These are phyloP conservation scores for Poeciliopsis turneri DNA, from an alignment of 2,797 vertebrate species.

Conservation along the genomic window DNA sequence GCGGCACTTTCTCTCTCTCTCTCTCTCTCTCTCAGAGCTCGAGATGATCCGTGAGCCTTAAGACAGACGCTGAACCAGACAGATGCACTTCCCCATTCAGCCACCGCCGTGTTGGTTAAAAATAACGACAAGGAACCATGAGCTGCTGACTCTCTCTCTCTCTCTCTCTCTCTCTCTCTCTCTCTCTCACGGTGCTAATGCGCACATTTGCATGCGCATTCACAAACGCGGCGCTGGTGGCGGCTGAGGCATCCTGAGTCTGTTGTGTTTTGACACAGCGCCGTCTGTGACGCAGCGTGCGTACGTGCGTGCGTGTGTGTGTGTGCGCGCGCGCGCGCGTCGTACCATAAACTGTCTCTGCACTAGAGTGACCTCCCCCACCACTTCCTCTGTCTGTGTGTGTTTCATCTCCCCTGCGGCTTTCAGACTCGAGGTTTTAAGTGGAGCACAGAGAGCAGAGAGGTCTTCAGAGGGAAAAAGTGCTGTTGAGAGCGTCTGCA, in stretches of 20 bases:
- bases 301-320: constrained; percentile 51
- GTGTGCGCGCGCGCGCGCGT: constrained; percentile 49
- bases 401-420: constrained; percentile 73
- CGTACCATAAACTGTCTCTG: constrained; percentile 75
- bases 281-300: constrained; percentile 74
- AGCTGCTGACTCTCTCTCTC: too few relatives aligned
- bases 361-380: constrained; percentile 76
- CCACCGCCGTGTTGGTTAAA: constrained; percentile 67
- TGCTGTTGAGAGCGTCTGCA: constrained; percentile 57
- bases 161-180: too few relatives aligned
- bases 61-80: constrained; percentile 62
- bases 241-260: constrained; percentile 67
- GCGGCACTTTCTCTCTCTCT: not conserved
- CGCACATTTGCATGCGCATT: constrained; percentile 51
- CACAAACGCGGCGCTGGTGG: constrained; percentile 44
- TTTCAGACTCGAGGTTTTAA: constrained; percentile 74
- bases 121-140: constrained; percentile 74
- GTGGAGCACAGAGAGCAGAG: constrained; percentile 73
- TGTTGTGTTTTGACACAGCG: constrained; percentile 69
- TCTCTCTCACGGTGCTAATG: constrained; percentile 62
- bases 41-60: constrained; percentile 44
- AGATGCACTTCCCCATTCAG: constrained; percentile 70
- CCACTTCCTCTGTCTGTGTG: constrained; percentile 78
- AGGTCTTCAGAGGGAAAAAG: constrained; percentile 67
- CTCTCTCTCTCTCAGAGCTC: constrained; percentile 15